Evolutionary conservation across 2,888 invertebrate species (phyloP).

Genomic region (Teinopalpus imperialis): DNA sequence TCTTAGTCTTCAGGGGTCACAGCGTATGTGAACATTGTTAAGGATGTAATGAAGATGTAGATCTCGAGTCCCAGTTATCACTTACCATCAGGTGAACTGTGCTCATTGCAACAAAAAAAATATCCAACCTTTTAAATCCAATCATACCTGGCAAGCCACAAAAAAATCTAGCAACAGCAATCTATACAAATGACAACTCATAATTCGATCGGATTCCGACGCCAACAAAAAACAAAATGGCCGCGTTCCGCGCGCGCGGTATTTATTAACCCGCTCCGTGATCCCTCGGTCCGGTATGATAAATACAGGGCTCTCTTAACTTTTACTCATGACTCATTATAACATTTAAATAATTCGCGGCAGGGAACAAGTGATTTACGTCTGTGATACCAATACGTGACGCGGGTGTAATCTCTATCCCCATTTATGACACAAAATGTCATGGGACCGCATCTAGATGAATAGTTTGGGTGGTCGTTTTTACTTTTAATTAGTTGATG

Average conservation of each 20-base stretch:
- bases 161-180: slow-evolving; percentile 42
- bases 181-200: slow-evolving; percentile 63
- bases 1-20: no score
- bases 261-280: slow-evolving; percentile 73
- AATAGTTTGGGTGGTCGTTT: slow-evolving; percentile 17
- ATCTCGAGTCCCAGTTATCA: no score
- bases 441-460: background rate
- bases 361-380: slow-evolving; percentile 65
- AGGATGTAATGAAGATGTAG: no score
- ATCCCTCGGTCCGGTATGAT: slow-evolving; percentile 66
- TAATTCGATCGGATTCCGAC: slow-evolving; percentile 69
- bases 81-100: no score
- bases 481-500: slow-evolving; percentile 23
- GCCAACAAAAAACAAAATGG: slow-evolving; percentile 70
- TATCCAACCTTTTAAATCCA: no score
- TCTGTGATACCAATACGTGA: slow-evolving; percentile 54
- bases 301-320: slow-evolving; percentile 69
- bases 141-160: slow-evolving; percentile 1
- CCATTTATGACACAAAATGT: slow-evolving; percentile 39
- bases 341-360: slow-evolving; percentile 80
- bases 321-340: slow-evolving; percentile 70
- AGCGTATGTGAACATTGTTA: no score
- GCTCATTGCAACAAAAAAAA: background rate
- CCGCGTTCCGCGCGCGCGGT: slow-evolving; percentile 50
- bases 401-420: slow-evolving; percentile 54